These are phyloP conservation scores for Cynopterus brachyotis DNA, from an alignment of 2,113 vertebrate genomes.

Conservation along the genomic window DNA sequence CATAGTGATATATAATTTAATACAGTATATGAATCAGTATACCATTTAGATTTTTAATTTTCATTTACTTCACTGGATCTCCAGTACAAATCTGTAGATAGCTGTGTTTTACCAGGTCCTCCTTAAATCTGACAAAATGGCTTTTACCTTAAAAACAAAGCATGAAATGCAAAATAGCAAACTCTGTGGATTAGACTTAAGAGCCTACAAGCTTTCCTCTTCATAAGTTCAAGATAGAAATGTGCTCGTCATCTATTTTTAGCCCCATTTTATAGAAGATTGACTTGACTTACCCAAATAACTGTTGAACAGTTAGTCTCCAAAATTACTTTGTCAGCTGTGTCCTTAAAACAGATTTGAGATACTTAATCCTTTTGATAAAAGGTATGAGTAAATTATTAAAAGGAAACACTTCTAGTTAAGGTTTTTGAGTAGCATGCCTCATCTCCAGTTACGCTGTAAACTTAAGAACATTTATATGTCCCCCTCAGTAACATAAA, in stretches of 20 bases:
- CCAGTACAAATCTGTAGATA: not conserved
- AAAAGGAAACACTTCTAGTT: not conserved
- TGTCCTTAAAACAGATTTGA: not conserved
- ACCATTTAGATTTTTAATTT: not conserved
- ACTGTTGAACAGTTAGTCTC: not conserved
- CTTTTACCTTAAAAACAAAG: not conserved
- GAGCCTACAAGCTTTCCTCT: not conserved
- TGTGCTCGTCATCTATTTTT: not conserved
- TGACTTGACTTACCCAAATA: not conserved
- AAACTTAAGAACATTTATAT: not conserved
- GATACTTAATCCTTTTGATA: not conserved
- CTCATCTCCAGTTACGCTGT: not conserved
- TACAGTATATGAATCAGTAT: not conserved
- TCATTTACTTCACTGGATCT: not conserved
- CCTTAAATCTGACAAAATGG: not conserved
- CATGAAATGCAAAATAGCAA: not conserved
- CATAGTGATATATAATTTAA: too few relatives aligned
- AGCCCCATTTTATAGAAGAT: not conserved
- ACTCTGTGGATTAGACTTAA: not conserved
- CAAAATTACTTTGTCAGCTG: not conserved
- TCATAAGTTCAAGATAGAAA: not conserved
- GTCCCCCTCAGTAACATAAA: not conserved
- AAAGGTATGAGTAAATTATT: not conserved
- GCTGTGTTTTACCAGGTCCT: not conserved
- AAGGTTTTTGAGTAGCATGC: not conserved